A percentile compares a stretch with the other conserved stretches of the same genome.
Evolutionary conservation across 2,113 vertebrate species (phyloP).

Genomic region (Rhagologus leucostigma): DNA sequence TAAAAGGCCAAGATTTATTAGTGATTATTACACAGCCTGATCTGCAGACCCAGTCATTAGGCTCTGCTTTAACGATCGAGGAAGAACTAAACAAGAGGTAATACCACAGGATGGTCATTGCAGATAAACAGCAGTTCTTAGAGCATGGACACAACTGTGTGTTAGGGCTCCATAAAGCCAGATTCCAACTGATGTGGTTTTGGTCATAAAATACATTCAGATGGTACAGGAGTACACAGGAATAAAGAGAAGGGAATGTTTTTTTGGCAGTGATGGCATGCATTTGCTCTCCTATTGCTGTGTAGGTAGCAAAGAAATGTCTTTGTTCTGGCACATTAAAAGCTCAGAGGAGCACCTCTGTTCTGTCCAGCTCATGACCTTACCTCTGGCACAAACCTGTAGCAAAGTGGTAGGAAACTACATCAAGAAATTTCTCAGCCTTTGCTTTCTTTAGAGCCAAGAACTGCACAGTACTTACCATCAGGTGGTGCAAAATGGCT

Average conservation of each 20-base stretch:
- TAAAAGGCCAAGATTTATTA: slow-evolving; percentile 26
- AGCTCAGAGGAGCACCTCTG: not conserved
- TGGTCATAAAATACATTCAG: not conserved
- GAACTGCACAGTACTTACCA: not conserved
- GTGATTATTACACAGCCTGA: not conserved
- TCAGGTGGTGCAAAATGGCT: not conserved
- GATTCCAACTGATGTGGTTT: not conserved
- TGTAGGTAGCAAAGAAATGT: not conserved
- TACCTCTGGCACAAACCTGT: not conserved
- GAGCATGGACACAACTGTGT: accelerated
- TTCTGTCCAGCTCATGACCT: not conserved
- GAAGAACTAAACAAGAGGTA: not conserved
- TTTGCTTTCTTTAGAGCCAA: not conserved
- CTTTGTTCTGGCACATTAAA: not conserved
- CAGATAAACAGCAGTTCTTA: not conserved
- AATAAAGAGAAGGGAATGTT: not conserved
- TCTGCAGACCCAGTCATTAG: not conserved
- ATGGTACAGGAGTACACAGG: not conserved
- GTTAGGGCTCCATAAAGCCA: not conserved
- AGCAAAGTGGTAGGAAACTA: not conserved
- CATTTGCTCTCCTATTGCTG: not conserved
- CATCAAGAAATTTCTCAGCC: not conserved
- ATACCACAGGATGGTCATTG: not conserved
- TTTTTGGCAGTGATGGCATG: not conserved
- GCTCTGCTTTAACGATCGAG: not conserved